Percentiles rank a stretch among this genome's conserved stretches.
Evolutionary conservation across 2,797 vertebrate species (phyloP).

Genomic region (Oryzias dopingdopingensis): DNA sequence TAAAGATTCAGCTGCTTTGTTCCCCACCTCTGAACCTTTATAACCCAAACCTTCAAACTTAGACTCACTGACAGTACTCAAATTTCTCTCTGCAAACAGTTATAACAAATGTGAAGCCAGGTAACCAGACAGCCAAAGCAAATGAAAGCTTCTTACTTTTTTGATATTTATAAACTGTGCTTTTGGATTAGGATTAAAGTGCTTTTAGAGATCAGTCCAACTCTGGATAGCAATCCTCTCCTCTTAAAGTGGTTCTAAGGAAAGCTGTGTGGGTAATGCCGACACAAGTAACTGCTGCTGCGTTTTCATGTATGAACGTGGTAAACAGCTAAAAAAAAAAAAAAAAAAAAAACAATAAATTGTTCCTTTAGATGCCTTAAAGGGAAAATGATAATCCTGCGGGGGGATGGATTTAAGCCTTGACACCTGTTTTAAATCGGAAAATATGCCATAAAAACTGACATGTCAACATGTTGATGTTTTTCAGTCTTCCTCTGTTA

Average conservation of each 20-base stretch:
- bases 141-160: background rate
- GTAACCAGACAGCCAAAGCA: too few species aligned
- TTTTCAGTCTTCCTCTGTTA: conserved; percentile 15
- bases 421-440: conserved; percentile 33
- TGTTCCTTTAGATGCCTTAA: conserved; percentile 13
- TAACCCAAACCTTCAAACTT: too few species aligned
- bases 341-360: background rate
- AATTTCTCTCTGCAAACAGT: too few species aligned
- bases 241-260: conserved; percentile 22
- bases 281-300: background rate
- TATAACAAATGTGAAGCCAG: too few species aligned
- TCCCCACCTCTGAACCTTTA: too few species aligned
- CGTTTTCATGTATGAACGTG: background rate
- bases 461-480: conserved; percentile 12
- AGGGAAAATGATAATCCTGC: conserved; percentile 16
- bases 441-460: conserved; percentile 7
- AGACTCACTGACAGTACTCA: too few species aligned
- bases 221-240: conserved; percentile 8
- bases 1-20: too few species aligned
- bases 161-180: background rate
- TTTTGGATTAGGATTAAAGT: conserved; percentile 23
- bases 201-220: conserved; percentile 30
- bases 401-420: conserved; percentile 12
- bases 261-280: background rate
- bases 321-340: background rate